Conservation (phyloP, 64 coral and sea anemone genomes). For the Platygyra sinensis region DNA sequence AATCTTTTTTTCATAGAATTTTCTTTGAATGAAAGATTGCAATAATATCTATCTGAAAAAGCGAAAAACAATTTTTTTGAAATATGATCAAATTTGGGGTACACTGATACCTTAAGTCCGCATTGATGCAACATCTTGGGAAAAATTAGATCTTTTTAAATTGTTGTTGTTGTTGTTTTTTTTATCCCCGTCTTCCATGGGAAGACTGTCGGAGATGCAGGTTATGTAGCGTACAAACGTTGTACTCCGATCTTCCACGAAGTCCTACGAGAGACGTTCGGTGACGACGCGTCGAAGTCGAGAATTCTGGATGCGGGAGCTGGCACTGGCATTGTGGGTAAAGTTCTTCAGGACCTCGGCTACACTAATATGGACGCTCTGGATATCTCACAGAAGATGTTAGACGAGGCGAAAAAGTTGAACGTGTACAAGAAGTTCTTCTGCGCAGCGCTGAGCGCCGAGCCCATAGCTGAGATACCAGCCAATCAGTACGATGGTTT, state of each 20-base stretch:
- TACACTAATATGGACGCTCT: constrained; percentile 57
- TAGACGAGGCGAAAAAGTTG: constrained; percentile 55
- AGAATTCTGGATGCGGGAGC: constrained; percentile 62
- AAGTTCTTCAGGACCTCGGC: constrained; percentile 32
- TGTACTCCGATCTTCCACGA: constrained; percentile 17
- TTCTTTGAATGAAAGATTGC: too few species aligned
- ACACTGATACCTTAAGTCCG: too few species aligned
- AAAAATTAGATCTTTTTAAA: too few species aligned
- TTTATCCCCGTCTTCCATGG: not conserved
- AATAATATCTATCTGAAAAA: too few species aligned
- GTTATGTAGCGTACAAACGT: constrained; percentile 33
- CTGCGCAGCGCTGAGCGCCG: constrained; percentile 30
- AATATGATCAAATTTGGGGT: too few species aligned
- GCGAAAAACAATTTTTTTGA: too few species aligned
- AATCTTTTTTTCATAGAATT: too few species aligned
- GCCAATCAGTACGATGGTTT: constrained; percentile 55
- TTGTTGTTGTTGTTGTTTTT: too few species aligned
- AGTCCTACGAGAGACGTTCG: not conserved
- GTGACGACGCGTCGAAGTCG: not conserved
- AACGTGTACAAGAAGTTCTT: constrained; percentile 71
- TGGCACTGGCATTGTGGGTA: constrained; percentile 57
- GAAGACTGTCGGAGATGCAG: constrained; percentile 9
- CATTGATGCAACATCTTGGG: too few species aligned
- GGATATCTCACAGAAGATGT: constrained; percentile 59
- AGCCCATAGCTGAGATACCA: constrained; percentile 17